Conservation (phyloP, 2,113 vertebrate species). For the Campylomormyrus numenius region DNA sequence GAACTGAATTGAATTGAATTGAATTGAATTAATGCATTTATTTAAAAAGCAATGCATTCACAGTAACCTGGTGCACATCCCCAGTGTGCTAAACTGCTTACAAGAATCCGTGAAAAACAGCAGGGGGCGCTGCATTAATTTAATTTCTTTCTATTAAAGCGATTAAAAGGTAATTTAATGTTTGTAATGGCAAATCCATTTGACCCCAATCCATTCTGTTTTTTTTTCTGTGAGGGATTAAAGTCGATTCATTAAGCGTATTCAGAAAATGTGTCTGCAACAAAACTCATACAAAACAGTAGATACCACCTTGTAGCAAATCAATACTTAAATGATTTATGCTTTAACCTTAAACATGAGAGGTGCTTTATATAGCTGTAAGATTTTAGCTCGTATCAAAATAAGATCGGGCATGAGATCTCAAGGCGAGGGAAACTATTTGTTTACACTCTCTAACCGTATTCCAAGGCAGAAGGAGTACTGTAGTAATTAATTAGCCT, state of each 20-base stretch:
- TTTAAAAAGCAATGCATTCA: neutral
- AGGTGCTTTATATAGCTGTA: neutral
- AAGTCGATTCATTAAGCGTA: neutral
- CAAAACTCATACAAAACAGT: neutral
- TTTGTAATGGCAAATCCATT: neutral
- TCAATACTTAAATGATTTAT: constrained; percentile 17
- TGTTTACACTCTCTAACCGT: neutral
- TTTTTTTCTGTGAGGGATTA: neutral
- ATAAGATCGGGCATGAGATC: neutral
- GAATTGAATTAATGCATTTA: neutral
- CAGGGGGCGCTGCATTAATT: neutral
- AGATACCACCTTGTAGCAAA: constrained; percentile 8
- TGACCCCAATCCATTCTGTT: neutral
- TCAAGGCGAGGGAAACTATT: neutral
- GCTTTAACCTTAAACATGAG: constrained; percentile 15
- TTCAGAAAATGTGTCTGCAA: neutral
- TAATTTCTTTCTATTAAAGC: neutral
- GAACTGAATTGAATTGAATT: neutral
- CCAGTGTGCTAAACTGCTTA: neutral
- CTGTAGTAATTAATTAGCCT: neutral
- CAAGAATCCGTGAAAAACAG: neutral
- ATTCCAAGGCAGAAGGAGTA: neutral
- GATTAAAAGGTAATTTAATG: neutral
- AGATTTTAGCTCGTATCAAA: constrained; percentile 9
- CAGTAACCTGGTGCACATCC: neutral